Percentiles rank a stretch among this genome's conserved stretches.
Conservation (phyloP, 2,888 invertebrate species). For the Trypoxylon attenuatum region DNA sequence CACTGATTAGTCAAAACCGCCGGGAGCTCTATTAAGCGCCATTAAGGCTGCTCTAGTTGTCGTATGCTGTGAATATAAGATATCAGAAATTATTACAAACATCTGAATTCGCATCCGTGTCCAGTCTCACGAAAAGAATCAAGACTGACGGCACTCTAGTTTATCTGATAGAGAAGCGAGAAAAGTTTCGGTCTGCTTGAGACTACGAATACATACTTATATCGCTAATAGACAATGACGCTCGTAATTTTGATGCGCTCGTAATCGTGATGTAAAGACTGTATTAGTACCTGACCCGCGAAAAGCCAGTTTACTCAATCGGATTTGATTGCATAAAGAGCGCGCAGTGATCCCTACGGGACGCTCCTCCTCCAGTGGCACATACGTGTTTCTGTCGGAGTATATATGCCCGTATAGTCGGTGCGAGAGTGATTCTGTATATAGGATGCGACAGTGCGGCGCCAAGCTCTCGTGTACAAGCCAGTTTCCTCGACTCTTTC, state of each 20-base stretch:
- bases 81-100: too few species aligned
- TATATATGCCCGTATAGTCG: slow-evolving; percentile 19
- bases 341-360: background rate
- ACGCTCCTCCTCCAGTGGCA: background rate
- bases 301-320: background rate
- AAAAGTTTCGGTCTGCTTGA: too few species aligned
- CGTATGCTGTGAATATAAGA: too few species aligned
- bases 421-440: slow-evolving; percentile 56
- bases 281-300: background rate
- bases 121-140: too few species aligned
- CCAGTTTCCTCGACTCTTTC: slow-evolving; percentile 37
- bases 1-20: background rate
- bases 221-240: too few species aligned
- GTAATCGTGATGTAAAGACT: too few species aligned
- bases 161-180: too few species aligned
- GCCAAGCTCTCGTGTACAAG: slow-evolving; percentile 57
- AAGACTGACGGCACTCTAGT: too few species aligned
- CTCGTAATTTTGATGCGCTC: too few species aligned
- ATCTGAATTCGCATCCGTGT: too few species aligned
- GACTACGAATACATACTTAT: too few species aligned
- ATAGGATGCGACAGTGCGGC: slow-evolving; percentile 68
- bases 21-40: background rate
- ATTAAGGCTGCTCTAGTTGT: too few species aligned
- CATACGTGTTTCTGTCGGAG: slow-evolving; percentile 7
- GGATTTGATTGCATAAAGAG: slow-evolving; percentile 6